Evolutionary conservation across 2,113 vertebrate genomes (phyloP).

Genomic region (Candoia aspera): DNA sequence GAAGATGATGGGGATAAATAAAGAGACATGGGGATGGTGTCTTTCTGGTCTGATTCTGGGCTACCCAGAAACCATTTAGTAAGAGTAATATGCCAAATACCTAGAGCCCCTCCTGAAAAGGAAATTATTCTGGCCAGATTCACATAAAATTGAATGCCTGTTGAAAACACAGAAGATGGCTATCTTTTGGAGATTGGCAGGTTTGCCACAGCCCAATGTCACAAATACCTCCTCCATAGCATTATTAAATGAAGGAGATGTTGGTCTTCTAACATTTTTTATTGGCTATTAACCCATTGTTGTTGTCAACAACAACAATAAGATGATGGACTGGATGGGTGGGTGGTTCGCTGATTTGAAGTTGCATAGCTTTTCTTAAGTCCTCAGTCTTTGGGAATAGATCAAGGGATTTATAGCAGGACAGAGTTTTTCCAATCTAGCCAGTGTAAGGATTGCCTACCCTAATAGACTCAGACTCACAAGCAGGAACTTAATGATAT

Average conservation of each 20-base stretch:
- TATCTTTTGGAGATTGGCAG: neutral
- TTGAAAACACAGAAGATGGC: neutral
- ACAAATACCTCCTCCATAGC: neutral
- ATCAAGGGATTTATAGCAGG: neutral
- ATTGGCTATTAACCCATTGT: neutral
- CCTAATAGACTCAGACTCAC: too few relatives aligned
- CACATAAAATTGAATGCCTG: neutral
- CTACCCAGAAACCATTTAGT: neutral
- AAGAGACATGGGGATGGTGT: neutral
- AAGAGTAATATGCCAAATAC: neutral
- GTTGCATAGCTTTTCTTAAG: neutral
- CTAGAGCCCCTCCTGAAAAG: neutral
- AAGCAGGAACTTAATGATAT: too few relatives aligned
- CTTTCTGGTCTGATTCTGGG: neutral
- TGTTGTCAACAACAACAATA: neutral
- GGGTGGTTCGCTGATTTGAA: neutral
- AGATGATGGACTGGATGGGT: neutral
- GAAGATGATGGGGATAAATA: neutral
- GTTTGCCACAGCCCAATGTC: neutral
- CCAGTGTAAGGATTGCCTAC: too few relatives aligned
- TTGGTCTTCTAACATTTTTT: neutral
- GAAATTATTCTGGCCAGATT: neutral
- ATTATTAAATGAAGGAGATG: neutral
- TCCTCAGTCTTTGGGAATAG: neutral
- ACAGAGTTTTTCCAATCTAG: neutral